These are phyloP conservation scores for Silurus meridionalis DNA, from an alignment of 2,113 vertebrate genomes.

Conservation along the genomic window DNA sequence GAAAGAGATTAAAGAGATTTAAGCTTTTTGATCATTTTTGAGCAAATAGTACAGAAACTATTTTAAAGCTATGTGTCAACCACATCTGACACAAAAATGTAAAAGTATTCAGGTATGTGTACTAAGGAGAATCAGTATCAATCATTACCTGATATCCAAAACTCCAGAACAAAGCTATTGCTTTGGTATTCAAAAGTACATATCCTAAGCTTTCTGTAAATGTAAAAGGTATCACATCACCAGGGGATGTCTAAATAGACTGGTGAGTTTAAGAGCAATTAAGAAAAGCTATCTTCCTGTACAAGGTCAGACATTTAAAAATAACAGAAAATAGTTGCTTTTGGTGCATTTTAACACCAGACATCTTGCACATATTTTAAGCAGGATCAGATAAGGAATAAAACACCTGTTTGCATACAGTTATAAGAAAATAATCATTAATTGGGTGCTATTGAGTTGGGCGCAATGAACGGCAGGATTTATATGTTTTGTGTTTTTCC, in stretches of 20 bases:
- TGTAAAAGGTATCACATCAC: neutral
- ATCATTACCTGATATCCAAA: neutral
- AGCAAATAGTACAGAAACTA: neutral
- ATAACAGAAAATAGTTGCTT: neutral
- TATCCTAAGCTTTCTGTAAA: neutral
- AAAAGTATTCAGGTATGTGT: neutral
- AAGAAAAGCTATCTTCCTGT: neutral
- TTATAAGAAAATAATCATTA: neutral
- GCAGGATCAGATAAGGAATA: neutral
- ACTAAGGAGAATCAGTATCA: no score
- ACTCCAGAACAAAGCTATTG: neutral
- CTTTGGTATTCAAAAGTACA: neutral
- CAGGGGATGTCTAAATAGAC: neutral
- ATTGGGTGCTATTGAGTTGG: neutral
- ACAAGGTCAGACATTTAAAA: neutral
- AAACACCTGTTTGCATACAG: neutral
- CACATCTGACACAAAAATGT: neutral
- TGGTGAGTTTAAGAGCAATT: no score
- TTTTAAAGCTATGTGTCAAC: neutral
- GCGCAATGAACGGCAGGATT: no score
- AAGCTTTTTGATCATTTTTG: no score
- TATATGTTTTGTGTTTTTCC: no score
- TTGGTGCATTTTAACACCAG: neutral
- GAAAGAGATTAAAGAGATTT: no score
- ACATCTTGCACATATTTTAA: neutral